Percentiles rank a stretch among this genome's conserved stretches.
Conservation (phyloP, 1,140 invertebrate species). For the Pantala flavescens region DNA sequence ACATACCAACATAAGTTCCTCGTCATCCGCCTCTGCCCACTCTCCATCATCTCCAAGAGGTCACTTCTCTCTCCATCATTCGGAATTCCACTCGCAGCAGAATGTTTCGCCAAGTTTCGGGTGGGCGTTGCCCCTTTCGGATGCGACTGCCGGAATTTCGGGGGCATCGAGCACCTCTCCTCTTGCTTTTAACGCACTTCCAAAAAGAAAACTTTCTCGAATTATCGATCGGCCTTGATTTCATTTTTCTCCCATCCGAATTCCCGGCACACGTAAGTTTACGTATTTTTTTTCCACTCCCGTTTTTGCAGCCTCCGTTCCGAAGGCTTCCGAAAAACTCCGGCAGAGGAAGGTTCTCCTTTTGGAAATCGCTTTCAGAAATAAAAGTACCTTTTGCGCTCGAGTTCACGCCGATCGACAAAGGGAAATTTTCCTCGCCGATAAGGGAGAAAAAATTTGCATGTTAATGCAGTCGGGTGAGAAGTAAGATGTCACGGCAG, state of each 20-base stretch:
- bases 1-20: too few species aligned
- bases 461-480: not conserved
- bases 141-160: not conserved
- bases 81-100: not conserved
- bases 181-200: constrained; percentile 1
- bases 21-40: not conserved
- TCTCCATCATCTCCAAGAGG: not conserved
- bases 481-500: not conserved
- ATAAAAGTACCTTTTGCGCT: not conserved
- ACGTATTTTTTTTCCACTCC: not conserved
- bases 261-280: not conserved
- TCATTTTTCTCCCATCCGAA: not conserved
- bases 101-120: constrained; percentile 3
- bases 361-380: not conserved
- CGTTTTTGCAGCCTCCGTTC: not conserved
- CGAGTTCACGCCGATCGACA: not conserved
- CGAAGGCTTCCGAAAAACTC: not conserved
- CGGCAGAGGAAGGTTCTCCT: not conserved
- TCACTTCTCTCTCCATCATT: not conserved
- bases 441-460: not conserved
- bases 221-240: not conserved
- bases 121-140: not conserved
- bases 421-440: not conserved
- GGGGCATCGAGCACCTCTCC: not conserved
- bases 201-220: not conserved